Evolutionary conservation across 2,113 vertebrate species (phyloP), one percentile per base, ranked within the genome.

Genomic region (Tenebrosternarchus preto): DNA sequence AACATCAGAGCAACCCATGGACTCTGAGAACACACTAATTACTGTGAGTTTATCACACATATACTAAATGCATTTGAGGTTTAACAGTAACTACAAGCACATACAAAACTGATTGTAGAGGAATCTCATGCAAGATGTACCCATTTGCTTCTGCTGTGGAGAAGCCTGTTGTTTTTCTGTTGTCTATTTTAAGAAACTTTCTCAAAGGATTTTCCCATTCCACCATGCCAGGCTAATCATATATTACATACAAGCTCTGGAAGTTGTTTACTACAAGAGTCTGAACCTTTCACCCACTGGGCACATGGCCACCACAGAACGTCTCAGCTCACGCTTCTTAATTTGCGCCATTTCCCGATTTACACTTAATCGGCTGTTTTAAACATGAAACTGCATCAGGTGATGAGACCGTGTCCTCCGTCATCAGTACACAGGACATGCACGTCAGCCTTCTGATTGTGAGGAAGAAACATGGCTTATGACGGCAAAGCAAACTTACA

Each of bases 231-330:
- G 17, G 12, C 9, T 20, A 72, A 31, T 50, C 12, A 57, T 7
- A 5, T 71, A 31, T 60, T 63, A 74, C 39, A 33, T 69, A 20
- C 57, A 73, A 64, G 69, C 55, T 78, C 55, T 17, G 59, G 17
- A 53, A 27, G 24, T 73, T 86, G 73, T 81, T 76, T 87, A 84
- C 73, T 31, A 19, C 6, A 27, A 31, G 46, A 69, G 53, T 4
- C 33, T 33, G 19, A 70, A 82, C 83, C 88, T 86, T 81, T 74
- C 64, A 3, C 85, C 80, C 3, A 87, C 0, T 89, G 46, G 88
- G 85, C 33, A 78, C 60, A 31, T 31, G 55, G 60, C 73, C 82
- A 76, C n/a, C 24, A 36, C 69, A 31, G 72, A 22, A 9, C n/a
- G 3, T 43, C 64, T 19, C 29, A 33, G 36, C 31, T 6, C 20